Conservation (phyloP, 2,113 vertebrate genomes). For the Misgurnus anguillicaudatus region DNA sequence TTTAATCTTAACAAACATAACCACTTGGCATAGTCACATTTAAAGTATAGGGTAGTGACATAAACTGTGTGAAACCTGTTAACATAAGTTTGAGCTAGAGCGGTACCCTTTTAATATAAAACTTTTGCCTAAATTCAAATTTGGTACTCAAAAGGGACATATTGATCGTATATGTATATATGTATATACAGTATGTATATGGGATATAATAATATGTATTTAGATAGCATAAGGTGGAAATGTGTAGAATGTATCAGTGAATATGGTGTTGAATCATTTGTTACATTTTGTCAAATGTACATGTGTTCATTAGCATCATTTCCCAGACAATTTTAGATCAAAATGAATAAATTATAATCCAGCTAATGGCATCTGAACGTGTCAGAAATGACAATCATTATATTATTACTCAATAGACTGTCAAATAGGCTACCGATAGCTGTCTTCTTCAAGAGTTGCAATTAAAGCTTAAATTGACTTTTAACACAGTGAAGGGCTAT, state of each 20-base stretch:
- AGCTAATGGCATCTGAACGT: background rate
- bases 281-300: slow-evolving; percentile 55
- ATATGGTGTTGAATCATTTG: slow-evolving; percentile 45
- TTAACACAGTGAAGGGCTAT: slow-evolving; percentile 10
- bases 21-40: no score
- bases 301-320: background rate
- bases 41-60: no score
- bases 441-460: background rate
- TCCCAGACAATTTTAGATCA: background rate
- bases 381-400: slow-evolving; percentile 20
- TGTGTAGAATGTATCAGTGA: background rate
- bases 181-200: no score
- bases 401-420: slow-evolving; percentile 1
- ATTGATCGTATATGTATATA: no score
- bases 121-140: no score
- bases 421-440: background rate
- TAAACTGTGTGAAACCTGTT: no score
- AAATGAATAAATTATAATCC: background rate
- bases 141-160: no score
- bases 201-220: no score
- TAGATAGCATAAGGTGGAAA: no score
- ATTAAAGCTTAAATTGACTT: slow-evolving; percentile 17
- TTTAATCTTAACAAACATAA: no score
- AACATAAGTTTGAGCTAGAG: no score
- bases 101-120: no score